Percentiles rank a stretch among this genome's conserved stretches.
phyloP scores from a whole-genome alignment of 2,113 vertebrate species.

The Ardeotis arabs region DNA sequence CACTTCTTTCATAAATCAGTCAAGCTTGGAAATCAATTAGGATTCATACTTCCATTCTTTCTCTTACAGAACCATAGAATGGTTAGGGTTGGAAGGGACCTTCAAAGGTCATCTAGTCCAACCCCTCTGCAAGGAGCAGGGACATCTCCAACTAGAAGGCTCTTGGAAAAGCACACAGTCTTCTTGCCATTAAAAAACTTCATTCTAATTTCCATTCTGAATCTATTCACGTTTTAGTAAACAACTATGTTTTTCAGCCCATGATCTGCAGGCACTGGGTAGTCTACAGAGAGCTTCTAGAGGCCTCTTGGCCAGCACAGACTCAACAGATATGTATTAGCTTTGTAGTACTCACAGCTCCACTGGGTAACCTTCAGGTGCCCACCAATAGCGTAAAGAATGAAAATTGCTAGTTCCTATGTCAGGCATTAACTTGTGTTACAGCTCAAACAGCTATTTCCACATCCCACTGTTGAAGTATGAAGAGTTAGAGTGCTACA shows the following conservation, averaged over 20 bases:
- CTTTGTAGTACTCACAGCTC: background rate
- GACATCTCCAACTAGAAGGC: too few relatives aligned
- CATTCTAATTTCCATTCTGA: background rate
- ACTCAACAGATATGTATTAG: background rate
- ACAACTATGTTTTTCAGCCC: background rate
- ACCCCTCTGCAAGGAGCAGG: too few relatives aligned
- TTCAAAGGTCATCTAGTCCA: too few relatives aligned
- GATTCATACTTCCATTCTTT: background rate
- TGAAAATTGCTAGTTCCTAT: background rate
- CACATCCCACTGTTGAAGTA: background rate
- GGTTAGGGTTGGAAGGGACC: too few relatives aligned
- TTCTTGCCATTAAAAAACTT: background rate
- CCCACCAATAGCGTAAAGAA: background rate
- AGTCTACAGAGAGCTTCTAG: background rate
- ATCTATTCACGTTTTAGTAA: background rate
- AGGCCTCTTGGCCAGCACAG: background rate
- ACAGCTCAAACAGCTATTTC: background rate
- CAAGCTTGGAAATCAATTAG: background rate
- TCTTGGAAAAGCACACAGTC: background rate
- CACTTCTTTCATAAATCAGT: background rate
- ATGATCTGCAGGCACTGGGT: background rate
- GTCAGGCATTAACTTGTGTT: background rate
- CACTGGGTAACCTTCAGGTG: background rate
- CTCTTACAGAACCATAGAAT: too few relatives aligned
- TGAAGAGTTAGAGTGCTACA: accelerated